Evolutionary conservation across 2,113 vertebrate species (phyloP).

Genomic region (Onychostoma macrolepis): DNA sequence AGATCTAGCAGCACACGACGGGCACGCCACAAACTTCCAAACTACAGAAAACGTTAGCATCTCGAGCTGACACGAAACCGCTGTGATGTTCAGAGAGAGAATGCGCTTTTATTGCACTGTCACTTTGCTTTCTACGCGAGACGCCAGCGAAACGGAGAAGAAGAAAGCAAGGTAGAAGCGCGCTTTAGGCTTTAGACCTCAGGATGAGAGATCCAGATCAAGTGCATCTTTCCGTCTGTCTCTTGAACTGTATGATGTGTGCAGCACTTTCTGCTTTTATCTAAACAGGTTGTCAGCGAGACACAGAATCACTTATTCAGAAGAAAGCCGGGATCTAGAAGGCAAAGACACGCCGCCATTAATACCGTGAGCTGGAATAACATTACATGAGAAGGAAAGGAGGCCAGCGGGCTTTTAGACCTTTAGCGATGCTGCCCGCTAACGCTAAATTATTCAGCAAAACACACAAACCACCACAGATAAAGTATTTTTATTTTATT

Average conservation of each 20-base stretch:
- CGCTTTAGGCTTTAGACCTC: background rate
- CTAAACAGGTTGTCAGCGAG: conserved; percentile 19
- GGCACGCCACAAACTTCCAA: background rate
- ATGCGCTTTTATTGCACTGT: conserved; percentile 8
- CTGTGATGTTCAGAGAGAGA: conserved; percentile 4
- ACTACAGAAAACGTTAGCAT: background rate
- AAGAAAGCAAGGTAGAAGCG: background rate
- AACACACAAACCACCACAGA: conserved; percentile 11
- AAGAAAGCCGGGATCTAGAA: background rate
- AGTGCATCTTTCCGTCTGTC: conserved; percentile 15
- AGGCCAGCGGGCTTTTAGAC: conserved; percentile 24
- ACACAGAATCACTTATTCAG: conserved; percentile 35
- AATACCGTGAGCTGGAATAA: background rate
- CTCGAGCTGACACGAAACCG: background rate
- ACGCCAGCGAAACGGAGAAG: background rate
- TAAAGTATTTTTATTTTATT: conserved; percentile 12
- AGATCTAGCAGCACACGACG: background rate
- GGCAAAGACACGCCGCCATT: conserved; percentile 1
- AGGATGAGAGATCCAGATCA: conserved; percentile 23
- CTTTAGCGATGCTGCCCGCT: background rate
- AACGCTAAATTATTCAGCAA: conserved; percentile 28
- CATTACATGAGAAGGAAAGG: background rate
- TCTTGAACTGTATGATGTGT: conserved; percentile 20
- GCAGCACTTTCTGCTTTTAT: conserved; percentile 39
- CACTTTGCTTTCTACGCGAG: background rate